Evolutionary conservation across 2,888 invertebrate genomes (phyloP), one percentile per base, ranked within the genome.

Genomic region (Lasioglossum calceatum): DNA sequence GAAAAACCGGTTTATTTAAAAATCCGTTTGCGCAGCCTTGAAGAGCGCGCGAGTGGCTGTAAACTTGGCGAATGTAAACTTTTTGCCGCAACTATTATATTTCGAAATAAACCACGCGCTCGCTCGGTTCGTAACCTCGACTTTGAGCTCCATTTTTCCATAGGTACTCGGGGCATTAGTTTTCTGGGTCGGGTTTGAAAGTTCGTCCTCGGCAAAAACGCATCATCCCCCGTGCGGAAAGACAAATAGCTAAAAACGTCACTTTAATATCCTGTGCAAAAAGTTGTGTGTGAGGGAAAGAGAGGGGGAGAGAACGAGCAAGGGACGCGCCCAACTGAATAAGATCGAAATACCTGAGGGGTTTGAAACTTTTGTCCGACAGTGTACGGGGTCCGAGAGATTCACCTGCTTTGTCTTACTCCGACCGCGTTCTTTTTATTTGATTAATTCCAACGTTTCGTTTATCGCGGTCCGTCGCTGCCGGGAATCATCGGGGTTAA

Each of bases 401-500:
- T 54, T 70, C 70, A 10, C 50, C 39, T 50, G 70, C 39, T 70
- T 78, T 54, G 77, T 78, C 70, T 67, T 23, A 5, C 36, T 77
- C 32, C 19, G 32, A 36, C 7, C 32, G 36, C 39, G 4, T 23
- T 70, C 39, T 19, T 36, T 67, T 67, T 36, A 67, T 67, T 71
- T 78, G 77, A 77, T 77, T 70, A 77, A 77, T 70, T 78, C 50
- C 39, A 7, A n/a, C n/a, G 36, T 70, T n/a, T 54, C 67, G 67
- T 78, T 78, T 39, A 70, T 36, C 39, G 12, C 39, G 70, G 16
- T 27, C 39, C 50, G 39, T 23, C 23, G 50, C 16, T 36, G 50
- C 47, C 54, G 54, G 7, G 27, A 78, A 54, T 78, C 70, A 36
- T 16, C 39, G 36, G 32, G 39, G 77, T 78, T 78, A 71, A 78